Evolutionary conservation across 2,113 vertebrate species (phyloP), one percentile per base, ranked within the genome.

Genomic region (Pica pica): DNA sequence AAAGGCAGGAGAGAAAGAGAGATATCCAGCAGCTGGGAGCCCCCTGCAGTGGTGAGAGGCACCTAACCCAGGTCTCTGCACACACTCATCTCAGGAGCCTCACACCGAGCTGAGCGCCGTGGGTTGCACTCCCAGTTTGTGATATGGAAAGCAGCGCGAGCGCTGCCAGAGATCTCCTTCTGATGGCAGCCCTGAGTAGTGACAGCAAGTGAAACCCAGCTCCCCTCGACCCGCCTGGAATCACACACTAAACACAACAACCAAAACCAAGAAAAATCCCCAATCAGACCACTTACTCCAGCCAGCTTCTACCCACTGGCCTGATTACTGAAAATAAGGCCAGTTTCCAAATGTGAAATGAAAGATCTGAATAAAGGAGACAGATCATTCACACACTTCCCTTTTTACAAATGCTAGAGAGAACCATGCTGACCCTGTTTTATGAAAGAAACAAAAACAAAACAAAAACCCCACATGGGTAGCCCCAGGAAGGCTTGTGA

Each of bases 111-210:
- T 0, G 26, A 35, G 69, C 9, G 7, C 75, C 42, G 44, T 42
- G 63, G 70, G 84, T 7, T 61, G 74, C 16, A 2, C 88, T 96
- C 71, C 81, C 80, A 16, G 60, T 53, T 31, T 60, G 86, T 3
- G 83, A 86, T 67, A 50, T 33, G 86, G 95, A 86, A 94, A 91
- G 90, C 70, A 20, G 56, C 10, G 13, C 6, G 5, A 91, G 82
- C 60, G 12, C 70, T 84, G 93, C 89, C 77, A 35, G 42, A 7
- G 41, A 13, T 39, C 78, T 92, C 92, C 95, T 97, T 94, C 78
- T 59, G 87, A 94, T 79, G 93, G 96, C 96, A 96, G 96, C 53
- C 65, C 89, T 83, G 96, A 95, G 95, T 9, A 82, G 17, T 6
- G 75, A 79, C 88, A 71, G 59, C 86, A 81, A 93, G 75, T 0